These are phyloP conservation scores for Peromyscus eremicus DNA, from an alignment of 2,797 vertebrate genomes.

Conservation along the genomic window DNA sequence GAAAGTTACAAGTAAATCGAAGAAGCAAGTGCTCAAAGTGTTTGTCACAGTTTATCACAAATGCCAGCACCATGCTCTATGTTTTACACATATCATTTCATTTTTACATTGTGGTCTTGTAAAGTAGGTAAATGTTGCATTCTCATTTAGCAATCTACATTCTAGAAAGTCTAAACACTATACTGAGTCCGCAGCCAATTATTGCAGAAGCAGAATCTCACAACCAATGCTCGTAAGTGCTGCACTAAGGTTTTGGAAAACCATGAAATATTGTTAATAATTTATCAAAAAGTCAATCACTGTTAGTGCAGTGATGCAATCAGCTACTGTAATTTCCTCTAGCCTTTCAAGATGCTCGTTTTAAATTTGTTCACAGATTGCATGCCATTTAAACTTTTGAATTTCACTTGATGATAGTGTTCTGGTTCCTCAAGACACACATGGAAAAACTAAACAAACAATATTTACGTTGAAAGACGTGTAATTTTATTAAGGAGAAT, in stretches of 20 bases:
- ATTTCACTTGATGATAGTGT: neutral
- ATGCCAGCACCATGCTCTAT: no score
- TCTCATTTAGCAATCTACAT: neutral
- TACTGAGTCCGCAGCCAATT: neutral
- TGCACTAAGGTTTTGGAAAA: neutral
- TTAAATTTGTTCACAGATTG: constrained; percentile 1
- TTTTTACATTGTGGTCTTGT: neutral
- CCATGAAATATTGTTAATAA: neutral
- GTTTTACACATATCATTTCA: neutral
- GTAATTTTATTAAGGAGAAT: neutral
- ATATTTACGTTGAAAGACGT: neutral
- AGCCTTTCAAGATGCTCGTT: neutral
- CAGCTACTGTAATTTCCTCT: neutral
- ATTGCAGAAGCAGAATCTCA: neutral
- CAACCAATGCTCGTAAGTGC: neutral
- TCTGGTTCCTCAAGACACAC: neutral
- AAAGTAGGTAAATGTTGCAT: neutral
- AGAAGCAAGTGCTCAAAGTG: neutral
- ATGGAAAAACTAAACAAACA: neutral
- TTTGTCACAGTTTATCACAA: neutral
- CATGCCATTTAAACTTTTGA: neutral
- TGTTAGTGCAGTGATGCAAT: neutral
- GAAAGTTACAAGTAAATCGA: neutral
- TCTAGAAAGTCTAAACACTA: neutral
- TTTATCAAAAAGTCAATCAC: neutral